Conservation (phyloP, 2,888 invertebrate species). For the Agrotis segetum region DNA sequence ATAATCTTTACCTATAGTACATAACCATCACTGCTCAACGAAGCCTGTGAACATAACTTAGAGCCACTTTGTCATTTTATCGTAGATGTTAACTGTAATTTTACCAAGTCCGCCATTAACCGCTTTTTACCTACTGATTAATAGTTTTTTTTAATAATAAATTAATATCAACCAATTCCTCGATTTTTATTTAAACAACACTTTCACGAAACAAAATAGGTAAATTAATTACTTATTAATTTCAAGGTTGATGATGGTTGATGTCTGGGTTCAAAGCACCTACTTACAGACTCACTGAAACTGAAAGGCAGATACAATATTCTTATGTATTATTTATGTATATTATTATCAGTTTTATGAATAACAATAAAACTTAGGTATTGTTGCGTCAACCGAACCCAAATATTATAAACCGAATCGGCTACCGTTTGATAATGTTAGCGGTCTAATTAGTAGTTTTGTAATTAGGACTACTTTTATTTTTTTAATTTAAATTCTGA, state of each 20-base stretch:
- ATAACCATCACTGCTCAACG: slow-evolving; percentile 72
- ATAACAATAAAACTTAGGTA: slow-evolving; percentile 3
- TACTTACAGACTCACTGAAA: no score
- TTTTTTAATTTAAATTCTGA: not conserved
- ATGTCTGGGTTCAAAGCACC: not conserved
- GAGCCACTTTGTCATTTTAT: slow-evolving; percentile 48
- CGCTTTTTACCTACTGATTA: slow-evolving; percentile 66
- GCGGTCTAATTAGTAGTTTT: slow-evolving; percentile 7
- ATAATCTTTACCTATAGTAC: slow-evolving; percentile 34
- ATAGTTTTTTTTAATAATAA: slow-evolving; percentile 75
- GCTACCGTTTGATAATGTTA: slow-evolving; percentile 9
- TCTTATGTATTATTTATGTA: no score
- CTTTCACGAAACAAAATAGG: not conserved
- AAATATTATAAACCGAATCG: slow-evolving; percentile 19
- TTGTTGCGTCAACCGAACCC: slow-evolving; percentile 32
- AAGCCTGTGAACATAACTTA: slow-evolving; percentile 61
- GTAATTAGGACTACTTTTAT: not conserved
- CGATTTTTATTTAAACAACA: not conserved
- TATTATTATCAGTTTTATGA: no score
- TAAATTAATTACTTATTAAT: slow-evolving; percentile 6
- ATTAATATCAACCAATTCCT: slow-evolving; percentile 29
- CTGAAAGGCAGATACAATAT: no score
- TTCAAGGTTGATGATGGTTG: not conserved
- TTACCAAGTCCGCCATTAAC: slow-evolving; percentile 54
- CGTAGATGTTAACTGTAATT: slow-evolving; percentile 57